Percentiles rank a stretch among this genome's conserved stretches.
Conservation (phyloP, 2,888 invertebrate species). For the Furcula furcula region DNA sequence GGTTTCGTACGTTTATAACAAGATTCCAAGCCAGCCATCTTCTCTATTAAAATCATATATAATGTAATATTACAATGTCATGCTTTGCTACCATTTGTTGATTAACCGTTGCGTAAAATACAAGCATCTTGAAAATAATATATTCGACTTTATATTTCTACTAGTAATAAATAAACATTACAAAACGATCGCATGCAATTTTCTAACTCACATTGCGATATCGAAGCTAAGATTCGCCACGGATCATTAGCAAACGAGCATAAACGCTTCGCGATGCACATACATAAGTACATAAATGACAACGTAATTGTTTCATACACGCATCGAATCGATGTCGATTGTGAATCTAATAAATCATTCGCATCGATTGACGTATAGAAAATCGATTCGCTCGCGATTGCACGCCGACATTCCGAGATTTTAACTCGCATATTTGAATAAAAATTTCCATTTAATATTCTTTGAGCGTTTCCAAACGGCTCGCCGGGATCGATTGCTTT, state of each 20-base stretch:
- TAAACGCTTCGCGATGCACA: conserved; percentile 18
- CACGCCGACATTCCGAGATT: conserved; percentile 35
- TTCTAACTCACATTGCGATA: neutral
- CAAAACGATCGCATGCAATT: neutral
- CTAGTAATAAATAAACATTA: too few species aligned
- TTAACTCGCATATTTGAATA: conserved; percentile 33
- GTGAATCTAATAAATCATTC: conserved; percentile 68
- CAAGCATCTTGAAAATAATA: too few species aligned
- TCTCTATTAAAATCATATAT: too few species aligned
- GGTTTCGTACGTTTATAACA: too few species aligned
- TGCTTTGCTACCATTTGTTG: too few species aligned
- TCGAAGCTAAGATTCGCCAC: neutral
- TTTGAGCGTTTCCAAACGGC: conserved; percentile 22
- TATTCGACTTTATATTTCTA: too few species aligned
- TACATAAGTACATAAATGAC: conserved; percentile 20
- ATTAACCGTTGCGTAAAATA: too few species aligned
- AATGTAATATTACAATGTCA: too few species aligned
- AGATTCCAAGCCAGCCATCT: too few species aligned
- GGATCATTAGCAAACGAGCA: conserved; percentile 7
- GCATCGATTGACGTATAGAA: conserved; percentile 59
- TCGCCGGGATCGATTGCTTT: too few species aligned
- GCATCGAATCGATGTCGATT: conserved; percentile 45
- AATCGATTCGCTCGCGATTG: conserved; percentile 66
- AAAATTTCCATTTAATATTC: conserved; percentile 34
- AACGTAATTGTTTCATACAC: conserved; percentile 36